Conservation (phyloP, 2,888 invertebrate species). For the Diarsia brunnea region DNA sequence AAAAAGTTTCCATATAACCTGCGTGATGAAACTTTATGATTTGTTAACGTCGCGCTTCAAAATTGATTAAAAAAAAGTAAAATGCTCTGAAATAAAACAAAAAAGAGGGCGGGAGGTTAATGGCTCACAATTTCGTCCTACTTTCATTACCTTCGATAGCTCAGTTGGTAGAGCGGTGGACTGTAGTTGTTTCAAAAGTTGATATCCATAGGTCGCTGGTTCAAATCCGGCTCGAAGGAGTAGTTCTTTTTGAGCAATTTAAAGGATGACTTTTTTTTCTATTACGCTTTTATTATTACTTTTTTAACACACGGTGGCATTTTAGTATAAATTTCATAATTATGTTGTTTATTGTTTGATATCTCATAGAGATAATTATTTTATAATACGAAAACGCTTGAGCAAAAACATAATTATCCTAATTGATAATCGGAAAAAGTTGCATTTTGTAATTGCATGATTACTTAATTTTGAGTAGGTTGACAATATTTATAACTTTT, state of each 20-base stretch:
- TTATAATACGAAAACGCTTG: too few species aligned
- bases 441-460: too few species aligned
- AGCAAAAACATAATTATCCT: too few species aligned
- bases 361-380: too few species aligned
- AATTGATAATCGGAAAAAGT: too few species aligned
- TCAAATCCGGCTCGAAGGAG: slow-evolving; percentile 91
- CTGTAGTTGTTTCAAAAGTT: slow-evolving; percentile 82
- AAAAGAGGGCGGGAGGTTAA: not conserved
- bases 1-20: not conserved
- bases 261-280: not conserved
- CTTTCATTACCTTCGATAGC: slow-evolving; percentile 87
- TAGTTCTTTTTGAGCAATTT: slow-evolving; percentile 69
- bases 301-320: too few species aligned
- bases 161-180: slow-evolving; percentile 92
- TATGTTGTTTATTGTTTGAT: too few species aligned
- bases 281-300: too few species aligned
- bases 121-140: slow-evolving; percentile 62
- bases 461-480: too few species aligned
- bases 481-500: too few species aligned
- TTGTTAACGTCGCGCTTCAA: not conserved
- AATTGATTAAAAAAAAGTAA: not conserved
- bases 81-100: not conserved
- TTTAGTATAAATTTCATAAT: too few species aligned
- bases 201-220: slow-evolving; percentile 91
- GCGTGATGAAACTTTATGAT: not conserved